These are phyloP conservation scores for Megalops atlanticus DNA, from an alignment of 2,113 vertebrate genomes.

Conservation along the genomic window DNA sequence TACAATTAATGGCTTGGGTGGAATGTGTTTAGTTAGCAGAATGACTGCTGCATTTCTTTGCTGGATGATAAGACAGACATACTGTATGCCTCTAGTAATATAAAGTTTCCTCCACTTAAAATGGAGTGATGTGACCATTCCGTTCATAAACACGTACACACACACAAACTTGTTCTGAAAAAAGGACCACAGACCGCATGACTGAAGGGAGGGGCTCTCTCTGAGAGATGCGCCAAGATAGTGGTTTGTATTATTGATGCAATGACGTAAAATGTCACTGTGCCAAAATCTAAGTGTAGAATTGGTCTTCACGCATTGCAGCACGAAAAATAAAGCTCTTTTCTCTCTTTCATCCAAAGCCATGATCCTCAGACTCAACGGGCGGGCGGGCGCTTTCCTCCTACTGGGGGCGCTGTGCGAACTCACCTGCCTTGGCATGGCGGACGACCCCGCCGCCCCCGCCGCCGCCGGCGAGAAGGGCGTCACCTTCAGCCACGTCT, in stretches of 20 bases:
- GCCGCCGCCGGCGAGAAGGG: slow-evolving; percentile 50
- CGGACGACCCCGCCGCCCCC: slow-evolving; percentile 43
- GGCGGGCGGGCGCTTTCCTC: slow-evolving; percentile 45
- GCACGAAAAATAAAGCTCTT: slow-evolving; percentile 1
- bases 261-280: too few species aligned
- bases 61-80: background rate
- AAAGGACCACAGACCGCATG: slow-evolving; percentile 12
- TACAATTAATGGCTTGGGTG: background rate
- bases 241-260: background rate
- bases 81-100: slow-evolving; percentile 46
- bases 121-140: slow-evolving; percentile 37
- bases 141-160: slow-evolving; percentile 24
- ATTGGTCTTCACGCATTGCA: background rate
- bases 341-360: slow-evolving; percentile 44
- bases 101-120: slow-evolving; percentile 47
- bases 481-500: slow-evolving; percentile 83
- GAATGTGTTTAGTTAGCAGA: slow-evolving; percentile 2
- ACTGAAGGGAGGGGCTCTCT: slow-evolving; percentile 9
- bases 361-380: slow-evolving; percentile 54
- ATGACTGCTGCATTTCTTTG: background rate
- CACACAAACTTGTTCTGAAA: slow-evolving; percentile 26
- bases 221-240: background rate
- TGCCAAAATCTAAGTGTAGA: too few species aligned
- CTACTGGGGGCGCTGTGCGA: slow-evolving; percentile 56
- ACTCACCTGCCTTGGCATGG: slow-evolving; percentile 44